A percentile compares a stretch with the other conserved stretches of the same genome.
phyloP scores from a whole-genome alignment of 2,888 invertebrate species.

The Cactoblastis cactorum region DNA sequence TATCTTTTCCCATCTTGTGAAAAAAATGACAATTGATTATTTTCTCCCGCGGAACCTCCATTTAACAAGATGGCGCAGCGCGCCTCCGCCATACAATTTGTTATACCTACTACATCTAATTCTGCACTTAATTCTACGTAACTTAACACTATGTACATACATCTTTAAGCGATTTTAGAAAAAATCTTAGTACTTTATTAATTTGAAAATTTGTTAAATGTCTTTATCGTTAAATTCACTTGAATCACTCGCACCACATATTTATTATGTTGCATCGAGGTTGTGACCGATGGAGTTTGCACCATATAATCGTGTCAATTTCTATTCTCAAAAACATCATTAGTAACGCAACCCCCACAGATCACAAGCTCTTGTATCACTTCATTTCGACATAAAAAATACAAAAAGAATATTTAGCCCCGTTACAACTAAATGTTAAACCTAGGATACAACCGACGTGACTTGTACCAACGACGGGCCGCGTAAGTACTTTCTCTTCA shows the following conservation, averaged over 20 bases:
- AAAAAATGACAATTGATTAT: constrained; percentile 31
- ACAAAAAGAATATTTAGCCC: constrained; percentile 60
- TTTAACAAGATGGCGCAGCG: constrained; percentile 32
- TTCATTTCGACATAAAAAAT: constrained; percentile 53
- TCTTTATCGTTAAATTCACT: constrained; percentile 71
- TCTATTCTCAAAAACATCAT: no score
- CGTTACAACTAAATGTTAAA: constrained; percentile 57
- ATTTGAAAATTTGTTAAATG: constrained; percentile 79
- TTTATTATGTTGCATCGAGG: constrained; percentile 37
- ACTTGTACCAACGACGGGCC: constrained; percentile 45
- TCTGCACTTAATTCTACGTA: constrained; percentile 65
- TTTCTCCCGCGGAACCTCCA: background rate
- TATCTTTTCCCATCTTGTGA: no score
- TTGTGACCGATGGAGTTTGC: constrained; percentile 4
- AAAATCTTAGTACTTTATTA: constrained; percentile 77
- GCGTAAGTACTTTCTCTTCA: constrained; percentile 10
- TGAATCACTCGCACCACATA: constrained; percentile 71
- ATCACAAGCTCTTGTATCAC: constrained; percentile 33
- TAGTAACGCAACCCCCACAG: background rate
- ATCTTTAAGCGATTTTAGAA: constrained; percentile 70
- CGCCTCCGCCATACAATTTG: constrained; percentile 66
- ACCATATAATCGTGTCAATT: no score
- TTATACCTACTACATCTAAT: constrained; percentile 78
- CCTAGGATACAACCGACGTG: constrained; percentile 62
- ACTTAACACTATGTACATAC: constrained; percentile 76